Conservation (phyloP, 2,797 vertebrate species). For the Gymnodraco acuticeps region DNA sequence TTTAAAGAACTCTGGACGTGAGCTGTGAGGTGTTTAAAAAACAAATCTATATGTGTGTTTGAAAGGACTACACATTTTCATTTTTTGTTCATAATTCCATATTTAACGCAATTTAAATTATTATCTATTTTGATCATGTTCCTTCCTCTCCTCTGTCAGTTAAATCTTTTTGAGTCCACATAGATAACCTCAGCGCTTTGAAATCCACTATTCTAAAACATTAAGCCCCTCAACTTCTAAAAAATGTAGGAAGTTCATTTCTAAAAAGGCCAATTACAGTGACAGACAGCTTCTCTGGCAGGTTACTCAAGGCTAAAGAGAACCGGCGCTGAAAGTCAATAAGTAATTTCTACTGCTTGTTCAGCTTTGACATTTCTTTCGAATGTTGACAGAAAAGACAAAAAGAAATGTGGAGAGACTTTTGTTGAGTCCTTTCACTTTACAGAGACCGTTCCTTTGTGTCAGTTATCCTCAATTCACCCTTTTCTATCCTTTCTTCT, state of each 20-base stretch:
- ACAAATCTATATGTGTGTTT: not conserved
- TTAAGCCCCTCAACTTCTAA: conserved; percentile 23
- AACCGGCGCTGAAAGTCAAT: conserved; percentile 17
- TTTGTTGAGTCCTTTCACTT: not conserved
- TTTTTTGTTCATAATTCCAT: not conserved
- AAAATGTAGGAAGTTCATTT: conserved; percentile 18
- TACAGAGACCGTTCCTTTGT: not conserved
- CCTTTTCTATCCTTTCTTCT: not conserved
- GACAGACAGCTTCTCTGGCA: conserved; percentile 22
- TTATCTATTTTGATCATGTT: conserved; percentile 4
- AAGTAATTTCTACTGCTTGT: conserved; percentile 19
- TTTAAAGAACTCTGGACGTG: not conserved
- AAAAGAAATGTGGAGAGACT: not conserved
- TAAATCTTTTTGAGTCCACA: not conserved
- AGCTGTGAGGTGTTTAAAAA: no score
- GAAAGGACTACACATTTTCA: not conserved
- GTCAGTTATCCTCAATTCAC: not conserved
- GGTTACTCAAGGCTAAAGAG: conserved; percentile 29
- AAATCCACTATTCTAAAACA: conserved; percentile 31
- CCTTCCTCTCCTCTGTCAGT: not conserved
- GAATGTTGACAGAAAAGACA: conserved; percentile 4
- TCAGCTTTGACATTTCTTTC: conserved; percentile 10
- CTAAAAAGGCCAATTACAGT: conserved; percentile 33
- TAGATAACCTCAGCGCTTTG: not conserved
- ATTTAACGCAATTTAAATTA: not conserved